Evolutionary conservation across 2,113 vertebrate genomes (phyloP).

Genomic region (Cavia aperea): DNA sequence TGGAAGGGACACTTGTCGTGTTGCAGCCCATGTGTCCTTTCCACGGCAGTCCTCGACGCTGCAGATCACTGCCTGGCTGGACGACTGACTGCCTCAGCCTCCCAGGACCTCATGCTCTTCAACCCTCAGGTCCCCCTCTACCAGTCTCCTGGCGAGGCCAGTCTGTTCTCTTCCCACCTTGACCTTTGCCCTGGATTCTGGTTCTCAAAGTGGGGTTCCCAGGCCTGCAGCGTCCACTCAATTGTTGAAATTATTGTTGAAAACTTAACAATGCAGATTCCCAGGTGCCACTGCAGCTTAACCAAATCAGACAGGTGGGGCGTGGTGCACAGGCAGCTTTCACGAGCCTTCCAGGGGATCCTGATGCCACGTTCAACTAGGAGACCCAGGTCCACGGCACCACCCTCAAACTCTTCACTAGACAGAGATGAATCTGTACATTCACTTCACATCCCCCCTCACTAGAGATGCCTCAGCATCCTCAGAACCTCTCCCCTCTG

Average conservation of each 20-base stretch:
- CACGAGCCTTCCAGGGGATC: neutral
- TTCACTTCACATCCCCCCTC: too few relatives aligned
- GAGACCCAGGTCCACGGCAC: neutral
- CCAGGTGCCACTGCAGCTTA: neutral
- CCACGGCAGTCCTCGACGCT: too few relatives aligned
- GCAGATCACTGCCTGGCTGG: neutral
- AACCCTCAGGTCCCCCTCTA: neutral
- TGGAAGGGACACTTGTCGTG: neutral
- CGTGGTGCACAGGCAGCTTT: neutral
- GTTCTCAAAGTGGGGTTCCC: neutral
- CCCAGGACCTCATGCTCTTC: neutral
- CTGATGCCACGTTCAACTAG: rapidly evolving
- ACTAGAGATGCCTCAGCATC: neutral
- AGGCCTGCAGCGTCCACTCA: rapidly evolving
- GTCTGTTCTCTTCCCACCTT: neutral
- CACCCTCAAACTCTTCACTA: neutral
- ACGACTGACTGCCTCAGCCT: neutral
- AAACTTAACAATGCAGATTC: neutral
- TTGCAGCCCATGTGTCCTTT: neutral
- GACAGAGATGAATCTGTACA: neutral
- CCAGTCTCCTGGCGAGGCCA: neutral
- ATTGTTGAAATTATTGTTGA: neutral
- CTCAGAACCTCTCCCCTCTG: neutral
- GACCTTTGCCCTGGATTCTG: neutral
- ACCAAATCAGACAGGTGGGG: neutral